phyloP scores from a whole-genome alignment of 2,888 invertebrate genomes.

The Spilarctia lutea region DNA sequence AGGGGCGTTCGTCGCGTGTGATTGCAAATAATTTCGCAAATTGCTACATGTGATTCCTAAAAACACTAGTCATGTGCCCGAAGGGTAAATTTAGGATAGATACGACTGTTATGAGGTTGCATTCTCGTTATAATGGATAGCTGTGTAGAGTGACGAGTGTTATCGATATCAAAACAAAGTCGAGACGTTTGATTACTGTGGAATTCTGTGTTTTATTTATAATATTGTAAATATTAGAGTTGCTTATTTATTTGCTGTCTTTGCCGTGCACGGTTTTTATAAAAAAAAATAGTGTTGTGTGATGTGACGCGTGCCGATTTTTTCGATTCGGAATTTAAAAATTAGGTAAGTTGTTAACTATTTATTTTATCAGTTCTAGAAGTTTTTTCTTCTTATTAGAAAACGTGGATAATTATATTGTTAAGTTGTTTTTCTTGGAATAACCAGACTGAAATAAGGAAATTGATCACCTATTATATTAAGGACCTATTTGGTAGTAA shows the following conservation, averaged over 20 bases:
- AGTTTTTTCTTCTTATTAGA: neutral
- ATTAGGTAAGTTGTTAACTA: conserved; percentile 30
- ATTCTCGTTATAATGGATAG: conserved; percentile 36
- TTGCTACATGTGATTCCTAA: conserved; percentile 49
- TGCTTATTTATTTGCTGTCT: conserved; percentile 28
- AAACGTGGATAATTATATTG: neutral
- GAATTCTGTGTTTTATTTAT: conserved; percentile 47
- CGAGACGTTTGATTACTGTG: conserved; percentile 48
- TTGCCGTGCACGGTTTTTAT: conserved; percentile 31
- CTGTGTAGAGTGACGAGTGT: conserved; percentile 34
- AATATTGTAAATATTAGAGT: conserved; percentile 43
- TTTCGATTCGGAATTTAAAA: conserved; percentile 43
- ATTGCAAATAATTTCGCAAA: conserved; percentile 42
- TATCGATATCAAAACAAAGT: conserved; percentile 44
- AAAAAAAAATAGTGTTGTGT: conserved; percentile 44
- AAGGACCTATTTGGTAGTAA: neutral
- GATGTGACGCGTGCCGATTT: conserved; percentile 36
- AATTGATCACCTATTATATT: neutral
- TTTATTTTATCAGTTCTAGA: neutral
- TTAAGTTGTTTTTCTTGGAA: neutral
- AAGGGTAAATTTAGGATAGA: conserved; percentile 41
- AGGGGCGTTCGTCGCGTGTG: conserved; percentile 33
- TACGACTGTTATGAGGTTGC: conserved; percentile 26
- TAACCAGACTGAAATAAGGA: neutral
- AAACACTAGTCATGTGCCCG: conserved; percentile 45